These are phyloP conservation scores for Apis mellifera DNA, from an alignment of 1,140 invertebrate species.

Conservation along the genomic window Amel_HAv3.1 CM009940.2:922501-923000, in stretches of 20 bases:
- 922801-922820: conserved; percentile 51
- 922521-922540: background rate
- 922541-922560: background rate
- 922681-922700: conserved; percentile 69
- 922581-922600: conserved; percentile 34
- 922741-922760: conserved; percentile 78
- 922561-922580: conserved; percentile 12
- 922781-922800: conserved; percentile 58
- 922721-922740: conserved; percentile 64
- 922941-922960: conserved; percentile 59
- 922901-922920: conserved; percentile 46
- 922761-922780: conserved; percentile 65
- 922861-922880: conserved; percentile 72
- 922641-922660: background rate
- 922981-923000: conserved; percentile 46
- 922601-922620: conserved; percentile 11
- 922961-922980: conserved; percentile 21
- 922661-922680: conserved; percentile 56
- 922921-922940: conserved; percentile 58
- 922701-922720: conserved; percentile 57
- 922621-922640: conserved; percentile 43
- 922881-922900: conserved; percentile 67
- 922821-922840: conserved; percentile 59
- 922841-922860: conserved; percentile 74
- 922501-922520: background rate